Base-by-base conservation (phyloP, 2,113 vertebrate genomes). In the Semicossyphus pulcher region DNA sequence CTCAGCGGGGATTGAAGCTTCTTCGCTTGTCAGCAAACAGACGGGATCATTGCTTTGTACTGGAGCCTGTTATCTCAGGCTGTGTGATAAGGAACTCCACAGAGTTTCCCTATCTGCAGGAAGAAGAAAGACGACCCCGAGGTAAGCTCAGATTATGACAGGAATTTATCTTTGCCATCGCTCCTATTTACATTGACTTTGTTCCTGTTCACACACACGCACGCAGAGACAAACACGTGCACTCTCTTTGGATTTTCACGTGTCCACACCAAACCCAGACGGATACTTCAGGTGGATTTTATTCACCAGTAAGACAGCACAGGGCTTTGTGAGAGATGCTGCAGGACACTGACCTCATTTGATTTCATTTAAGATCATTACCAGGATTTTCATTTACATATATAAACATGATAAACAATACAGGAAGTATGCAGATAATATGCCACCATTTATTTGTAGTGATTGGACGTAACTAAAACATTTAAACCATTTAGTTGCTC, bases 1-100 rank as follows among this genome's bases (percentile, higher is more conserved):
- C 64, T 86, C 87, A 31, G 4, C 9, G 10, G 78, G 77, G 77
- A 89, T 25, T 32, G 69, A 67, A 70, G 59, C 70, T 76, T 45
- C 78, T 72, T 80, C 65, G 53, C 76, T 79, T 83, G 83, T 85
- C 77, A 82, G 84, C 69, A 88, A 85, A 86, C 89, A 83, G 68
- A 80, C 60, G 7, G 49, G 77, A 75, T 88, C 60, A 20, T 83
- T 70, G 70, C 86, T 89, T 89, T 89, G 84, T 85, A 76, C 60
- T 21, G 63, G 44, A 53, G 54, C 54, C 81, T 89, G 74, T 88
- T 91, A 84, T 91, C 86, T 84, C 64, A 32, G 72, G 51, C 75
- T 81, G 62, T 85, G 74, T 88, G 89, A 89, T 91, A 89, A 91
- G 69, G 66, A 83, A 83, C 80, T 88, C 86, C 42, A 23, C 67